Base-by-base conservation (phyloP, 2,888 invertebrate genomes). In the Plemyria rubiginata region DNA sequence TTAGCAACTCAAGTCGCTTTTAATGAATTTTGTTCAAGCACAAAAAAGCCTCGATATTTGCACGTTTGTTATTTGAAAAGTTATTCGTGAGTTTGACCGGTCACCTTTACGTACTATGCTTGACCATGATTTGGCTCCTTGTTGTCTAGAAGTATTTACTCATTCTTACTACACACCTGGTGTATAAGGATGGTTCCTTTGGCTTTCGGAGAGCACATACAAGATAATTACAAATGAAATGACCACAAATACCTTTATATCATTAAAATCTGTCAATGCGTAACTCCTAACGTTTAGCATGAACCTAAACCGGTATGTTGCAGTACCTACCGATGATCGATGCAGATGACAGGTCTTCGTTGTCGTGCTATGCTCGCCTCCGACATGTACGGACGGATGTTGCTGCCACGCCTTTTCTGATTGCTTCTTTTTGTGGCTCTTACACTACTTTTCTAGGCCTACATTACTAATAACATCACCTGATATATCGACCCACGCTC, bases 31-130 rank as follows among this genome's bases (percentile, higher is more conserved):
- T 68, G 72, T 79, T 79, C 74, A 76, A 67, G 66, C 69, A 61
- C 65, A 71, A 80, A 85, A 84, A 87, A 68, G 72, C 72, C 74
- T 75, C 70, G 73, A 76, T 71, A 69, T 73, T 71, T 75, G 11
- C 71, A 83, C 83, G 82, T 76, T 82, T 79, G 78, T 81, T 83
- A 83, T 84, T 79, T 79, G 77, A 81, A 80, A 70, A 84, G 11
- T 82, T 74, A 81, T 85, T 80, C 73, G 69, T 72, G 77, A 80
- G 74, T 80, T 77, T 81, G 84, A 84, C 77, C 66, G 54, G 61
- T 50, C 61, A 62, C 64, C 59, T 62, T 65, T 67, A 62, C 53
- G 60, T 22, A 46, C 70, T 66, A 74, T 65, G 66, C 70, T 72
- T 67, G 54, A 64, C 65, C 62, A 51, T 56, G 58, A 41, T 58